Evolutionary conservation across 2,888 invertebrate genomes (phyloP).

Genomic region (Choreutis nemorana): DNA sequence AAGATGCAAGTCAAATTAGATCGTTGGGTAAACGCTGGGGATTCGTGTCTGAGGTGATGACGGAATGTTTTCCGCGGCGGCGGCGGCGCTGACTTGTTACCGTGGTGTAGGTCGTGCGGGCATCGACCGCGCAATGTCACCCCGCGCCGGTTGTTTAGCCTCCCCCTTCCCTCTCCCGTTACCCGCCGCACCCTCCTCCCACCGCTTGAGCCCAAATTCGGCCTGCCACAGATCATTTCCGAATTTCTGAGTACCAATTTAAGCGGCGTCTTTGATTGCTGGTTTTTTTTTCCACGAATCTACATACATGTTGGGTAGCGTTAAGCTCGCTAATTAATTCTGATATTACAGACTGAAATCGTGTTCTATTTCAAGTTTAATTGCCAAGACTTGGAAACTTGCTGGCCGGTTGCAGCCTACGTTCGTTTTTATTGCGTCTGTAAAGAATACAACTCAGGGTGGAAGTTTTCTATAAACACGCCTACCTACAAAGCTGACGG

Average conservation of each 20-base stretch:
- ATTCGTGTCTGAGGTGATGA: conserved; percentile 23
- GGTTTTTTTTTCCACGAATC: background rate
- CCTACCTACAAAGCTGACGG: too few relatives aligned
- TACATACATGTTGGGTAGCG: too few relatives aligned
- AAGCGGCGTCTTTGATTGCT: conserved; percentile 18
- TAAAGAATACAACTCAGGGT: too few relatives aligned
- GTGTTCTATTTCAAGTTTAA: too few relatives aligned
- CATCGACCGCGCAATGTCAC: conserved; percentile 60
- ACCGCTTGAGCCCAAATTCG: conserved; percentile 18
- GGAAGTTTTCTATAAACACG: too few relatives aligned
- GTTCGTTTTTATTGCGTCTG: too few relatives aligned
- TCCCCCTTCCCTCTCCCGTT: conserved; percentile 17
- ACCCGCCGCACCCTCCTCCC: conserved; percentile 14
- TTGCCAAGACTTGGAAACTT: too few relatives aligned
- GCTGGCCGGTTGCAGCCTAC: too few relatives aligned
- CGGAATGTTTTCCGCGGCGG: conserved; percentile 28
- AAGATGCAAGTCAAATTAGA: too few relatives aligned
- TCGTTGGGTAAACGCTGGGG: too few relatives aligned
- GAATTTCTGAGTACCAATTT: conserved; percentile 22
- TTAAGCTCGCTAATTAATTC: too few relatives aligned
- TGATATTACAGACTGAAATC: too few relatives aligned
- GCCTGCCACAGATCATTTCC: conserved; percentile 38
- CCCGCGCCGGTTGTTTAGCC: conserved; percentile 42
- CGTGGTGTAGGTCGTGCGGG: conserved; percentile 57
- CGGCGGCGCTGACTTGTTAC: conserved; percentile 23